These are phyloP conservation scores for Baronia brevicornis DNA, from an alignment of 2,888 invertebrate genomes.

Conservation along the genomic window DNA sequence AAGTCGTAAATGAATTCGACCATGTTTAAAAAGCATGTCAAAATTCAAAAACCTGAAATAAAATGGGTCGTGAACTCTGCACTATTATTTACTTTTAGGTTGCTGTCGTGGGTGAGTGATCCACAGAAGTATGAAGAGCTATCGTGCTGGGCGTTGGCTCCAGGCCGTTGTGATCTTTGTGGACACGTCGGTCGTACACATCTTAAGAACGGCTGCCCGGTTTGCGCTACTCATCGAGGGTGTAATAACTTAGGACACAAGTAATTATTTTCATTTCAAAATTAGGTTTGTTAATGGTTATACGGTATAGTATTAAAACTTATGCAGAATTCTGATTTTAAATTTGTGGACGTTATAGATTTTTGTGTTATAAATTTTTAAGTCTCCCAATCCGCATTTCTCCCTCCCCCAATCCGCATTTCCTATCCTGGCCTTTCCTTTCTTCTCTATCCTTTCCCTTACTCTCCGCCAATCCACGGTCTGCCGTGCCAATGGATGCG, in stretches of 20 bases:
- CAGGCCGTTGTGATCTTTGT: constrained; percentile 81
- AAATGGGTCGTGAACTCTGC: neutral
- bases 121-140: constrained; percentile 68
- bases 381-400: too few species aligned
- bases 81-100: constrained; percentile 36
- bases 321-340: too few species aligned
- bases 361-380: too few species aligned
- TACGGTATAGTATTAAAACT: too few species aligned
- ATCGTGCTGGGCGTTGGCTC: constrained; percentile 70
- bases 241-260: constrained; percentile 78
- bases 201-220: constrained; percentile 78
- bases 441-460: too few species aligned
- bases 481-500: too few species aligned
- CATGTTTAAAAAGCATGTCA: too few species aligned
- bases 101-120: constrained; percentile 79
- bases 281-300: too few species aligned
- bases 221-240: constrained; percentile 77
- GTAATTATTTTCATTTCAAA: constrained; percentile 40
- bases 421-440: too few species aligned
- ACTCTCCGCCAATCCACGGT: too few species aligned
- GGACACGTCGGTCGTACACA: constrained; percentile 83
- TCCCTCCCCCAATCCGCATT: too few species aligned
- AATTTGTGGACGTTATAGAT: too few species aligned
- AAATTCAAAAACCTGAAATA: neutral
- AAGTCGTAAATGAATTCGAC: neutral